Conservation (phyloP, 2,797 vertebrate genomes). For the Ctenochaetus hawaiiensis region DNA sequence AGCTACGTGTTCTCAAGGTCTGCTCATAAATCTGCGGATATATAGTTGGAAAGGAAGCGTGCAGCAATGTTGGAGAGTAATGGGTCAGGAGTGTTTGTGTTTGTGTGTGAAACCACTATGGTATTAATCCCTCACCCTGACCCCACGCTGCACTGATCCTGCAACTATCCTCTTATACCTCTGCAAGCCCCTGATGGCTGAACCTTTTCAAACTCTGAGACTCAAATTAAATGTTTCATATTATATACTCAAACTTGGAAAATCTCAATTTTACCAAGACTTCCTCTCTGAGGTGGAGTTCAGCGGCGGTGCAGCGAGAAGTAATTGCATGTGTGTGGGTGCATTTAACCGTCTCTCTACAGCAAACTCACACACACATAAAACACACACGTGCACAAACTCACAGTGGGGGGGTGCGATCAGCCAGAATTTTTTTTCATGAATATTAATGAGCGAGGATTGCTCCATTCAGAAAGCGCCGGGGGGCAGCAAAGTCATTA, state of each 20-base stretch:
- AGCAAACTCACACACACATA: background rate
- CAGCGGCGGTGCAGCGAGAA: conserved; percentile 15
- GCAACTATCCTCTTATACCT: conserved; percentile 23
- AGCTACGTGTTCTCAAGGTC: conserved; percentile 53
- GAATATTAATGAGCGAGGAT: conserved; percentile 53
- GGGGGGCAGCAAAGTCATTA: conserved; percentile 64
- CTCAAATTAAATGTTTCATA: conserved; percentile 10
- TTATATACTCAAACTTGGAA: background rate
- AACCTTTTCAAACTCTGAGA: conserved; percentile 10
- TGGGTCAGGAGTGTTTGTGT: conserved; percentile 48
- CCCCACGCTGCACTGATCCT: conserved; percentile 58
- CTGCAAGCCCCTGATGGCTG: conserved; percentile 11
- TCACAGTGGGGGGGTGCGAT: background rate
- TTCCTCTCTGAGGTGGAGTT: conserved; percentile 11
- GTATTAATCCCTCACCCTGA: conserved; percentile 59
- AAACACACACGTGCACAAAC: background rate
- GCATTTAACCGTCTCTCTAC: background rate
- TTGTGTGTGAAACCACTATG: conserved; percentile 49
- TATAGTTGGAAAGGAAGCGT: conserved; percentile 34
- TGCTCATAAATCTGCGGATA: conserved; percentile 29
- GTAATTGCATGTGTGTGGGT: conserved; percentile 17
- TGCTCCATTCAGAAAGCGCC: conserved; percentile 56
- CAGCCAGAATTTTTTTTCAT: conserved; percentile 27
- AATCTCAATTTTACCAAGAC: background rate
- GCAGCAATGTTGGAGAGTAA: conserved; percentile 35